Conservation (phyloP, 1,140 invertebrate genomes). For the Drosophila ironensis region DNA sequence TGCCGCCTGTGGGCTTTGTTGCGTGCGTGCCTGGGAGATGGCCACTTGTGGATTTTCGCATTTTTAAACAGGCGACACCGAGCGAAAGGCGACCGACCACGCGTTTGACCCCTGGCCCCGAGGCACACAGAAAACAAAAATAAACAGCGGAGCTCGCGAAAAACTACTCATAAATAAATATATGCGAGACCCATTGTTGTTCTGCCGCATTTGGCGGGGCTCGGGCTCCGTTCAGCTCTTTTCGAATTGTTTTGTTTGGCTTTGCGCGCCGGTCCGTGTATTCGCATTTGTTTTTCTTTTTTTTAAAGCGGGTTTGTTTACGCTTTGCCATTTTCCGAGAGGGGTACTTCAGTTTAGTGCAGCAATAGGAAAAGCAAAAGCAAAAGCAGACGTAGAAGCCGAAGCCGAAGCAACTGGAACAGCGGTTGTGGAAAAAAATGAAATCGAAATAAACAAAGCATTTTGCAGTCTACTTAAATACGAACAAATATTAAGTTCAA, state of each 20-base stretch:
- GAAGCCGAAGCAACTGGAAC: no score
- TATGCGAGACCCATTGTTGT: conserved; percentile 46
- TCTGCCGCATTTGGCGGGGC: conserved; percentile 36
- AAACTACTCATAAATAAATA: conserved; percentile 78
- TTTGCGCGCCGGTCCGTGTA: conserved; percentile 56
- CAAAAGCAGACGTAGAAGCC: no score
- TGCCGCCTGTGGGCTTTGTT: conserved; percentile 3
- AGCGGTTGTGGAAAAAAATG: conserved; percentile 25
- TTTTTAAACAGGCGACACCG: conserved; percentile 43
- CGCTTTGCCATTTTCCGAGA: conserved; percentile 9
- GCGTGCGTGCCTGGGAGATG: conserved; percentile 6
- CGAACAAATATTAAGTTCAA: conserved; percentile 25
- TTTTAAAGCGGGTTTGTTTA: conserved; percentile 30
- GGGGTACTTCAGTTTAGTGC: conserved; percentile 22
- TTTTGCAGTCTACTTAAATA: conserved; percentile 40
- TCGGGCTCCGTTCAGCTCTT: conserved; percentile 6
- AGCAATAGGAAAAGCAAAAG: conserved; percentile 24
- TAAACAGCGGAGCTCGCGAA: conserved; percentile 13
- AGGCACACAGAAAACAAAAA: conserved; percentile 5
- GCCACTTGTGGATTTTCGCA: conserved; percentile 75
- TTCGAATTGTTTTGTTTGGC: conserved; percentile 65
- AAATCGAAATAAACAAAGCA: conserved; percentile 36
- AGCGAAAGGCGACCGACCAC: conserved; percentile 54
- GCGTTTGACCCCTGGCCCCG: conserved; percentile 55
- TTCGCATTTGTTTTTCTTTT: conserved; percentile 20